Conservation (phyloP, 2,113 vertebrate genomes). For the Casuarius casuarius region DNA sequence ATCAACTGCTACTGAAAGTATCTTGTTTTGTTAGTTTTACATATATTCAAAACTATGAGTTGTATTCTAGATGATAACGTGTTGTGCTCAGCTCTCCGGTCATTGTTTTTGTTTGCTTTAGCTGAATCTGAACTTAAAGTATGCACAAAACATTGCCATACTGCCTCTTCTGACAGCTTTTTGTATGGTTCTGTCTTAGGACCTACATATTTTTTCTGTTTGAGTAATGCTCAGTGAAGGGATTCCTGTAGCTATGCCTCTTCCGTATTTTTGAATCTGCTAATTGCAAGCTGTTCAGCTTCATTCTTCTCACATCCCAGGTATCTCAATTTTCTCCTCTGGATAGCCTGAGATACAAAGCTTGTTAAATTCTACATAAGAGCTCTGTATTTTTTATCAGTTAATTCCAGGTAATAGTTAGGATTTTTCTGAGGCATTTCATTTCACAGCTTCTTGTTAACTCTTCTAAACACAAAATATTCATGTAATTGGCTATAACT, state of each 20-base stretch:
- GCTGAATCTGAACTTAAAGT: background rate
- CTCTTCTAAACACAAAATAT: background rate
- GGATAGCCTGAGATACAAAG: accelerated
- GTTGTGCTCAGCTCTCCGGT: background rate
- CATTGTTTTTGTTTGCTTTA: background rate
- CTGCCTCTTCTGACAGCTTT: background rate
- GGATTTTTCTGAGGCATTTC: background rate
- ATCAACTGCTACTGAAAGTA: background rate
- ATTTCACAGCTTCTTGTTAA: background rate
- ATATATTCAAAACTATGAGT: background rate
- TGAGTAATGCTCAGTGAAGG: background rate
- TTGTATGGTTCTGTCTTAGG: background rate
- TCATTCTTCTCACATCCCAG: background rate
- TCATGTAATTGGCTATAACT: background rate
- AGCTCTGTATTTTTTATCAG: background rate
- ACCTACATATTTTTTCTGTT: background rate
- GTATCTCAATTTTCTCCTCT: background rate
- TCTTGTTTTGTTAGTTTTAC: background rate
- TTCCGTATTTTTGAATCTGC: background rate
- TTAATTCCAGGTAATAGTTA: background rate
- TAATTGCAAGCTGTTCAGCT: background rate
- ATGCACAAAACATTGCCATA: background rate
- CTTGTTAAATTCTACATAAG: background rate
- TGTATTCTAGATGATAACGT: background rate
- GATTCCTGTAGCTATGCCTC: background rate